phyloP scores from a whole-genome alignment of 2,797 vertebrate species.

The Pempheris klunzingeri region DNA sequence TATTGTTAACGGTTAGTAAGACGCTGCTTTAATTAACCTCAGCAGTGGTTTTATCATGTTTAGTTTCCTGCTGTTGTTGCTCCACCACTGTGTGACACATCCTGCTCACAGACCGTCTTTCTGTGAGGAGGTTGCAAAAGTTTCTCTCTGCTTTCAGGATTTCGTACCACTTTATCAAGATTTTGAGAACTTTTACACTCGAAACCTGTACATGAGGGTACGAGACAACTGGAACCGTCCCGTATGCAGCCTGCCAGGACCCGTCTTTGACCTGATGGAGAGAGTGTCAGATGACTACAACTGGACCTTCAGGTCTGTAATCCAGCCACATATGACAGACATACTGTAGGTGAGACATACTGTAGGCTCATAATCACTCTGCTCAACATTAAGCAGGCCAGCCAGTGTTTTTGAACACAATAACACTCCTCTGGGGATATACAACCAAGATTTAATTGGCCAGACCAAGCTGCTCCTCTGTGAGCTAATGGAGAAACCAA shows the following conservation, averaged over 20 bases:
- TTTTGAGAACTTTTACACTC: conserved; percentile 96
- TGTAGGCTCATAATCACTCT: neutral
- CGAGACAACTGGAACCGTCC: conserved; percentile 97
- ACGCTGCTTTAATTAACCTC: neutral
- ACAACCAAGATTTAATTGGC: neutral
- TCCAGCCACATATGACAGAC: neutral
- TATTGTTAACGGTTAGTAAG: neutral
- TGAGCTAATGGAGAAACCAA: neutral
- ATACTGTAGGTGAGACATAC: neutral
- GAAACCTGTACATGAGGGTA: conserved; percentile 96
- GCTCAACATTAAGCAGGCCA: neutral
- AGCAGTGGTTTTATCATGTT: neutral
- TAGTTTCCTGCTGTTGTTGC: neutral
- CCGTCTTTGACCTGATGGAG: conserved; percentile 92
- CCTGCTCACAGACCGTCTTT: neutral
- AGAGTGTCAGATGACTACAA: conserved; percentile 95
- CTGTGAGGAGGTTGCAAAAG: neutral
- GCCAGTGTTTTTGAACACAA: conserved; percentile 5
- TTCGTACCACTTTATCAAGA: conserved; percentile 97
- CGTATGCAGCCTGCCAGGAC: conserved; percentile 92
- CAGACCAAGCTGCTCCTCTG: neutral
- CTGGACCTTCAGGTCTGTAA: conserved; percentile 93
- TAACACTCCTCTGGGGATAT: conserved; percentile 4
- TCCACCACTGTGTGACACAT: conserved; percentile 1
- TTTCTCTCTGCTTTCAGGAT: conserved; percentile 80